Conservation (phyloP, 2,888 invertebrate genomes). For the Spodoptera littoralis region DNA sequence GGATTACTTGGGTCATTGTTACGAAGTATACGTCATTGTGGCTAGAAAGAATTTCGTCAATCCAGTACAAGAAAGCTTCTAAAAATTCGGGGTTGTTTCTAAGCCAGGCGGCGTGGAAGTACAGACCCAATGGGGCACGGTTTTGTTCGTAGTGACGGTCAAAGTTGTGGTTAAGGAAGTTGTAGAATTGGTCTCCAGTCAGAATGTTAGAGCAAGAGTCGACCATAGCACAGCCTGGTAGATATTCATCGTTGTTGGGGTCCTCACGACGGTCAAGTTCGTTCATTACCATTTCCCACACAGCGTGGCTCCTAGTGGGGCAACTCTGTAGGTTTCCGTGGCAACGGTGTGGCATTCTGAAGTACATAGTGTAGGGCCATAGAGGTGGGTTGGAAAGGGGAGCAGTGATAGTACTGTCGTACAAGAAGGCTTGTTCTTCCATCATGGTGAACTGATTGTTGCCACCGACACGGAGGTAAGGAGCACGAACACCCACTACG, state of each 20-base stretch:
- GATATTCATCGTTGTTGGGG: slow-evolving; percentile 95
- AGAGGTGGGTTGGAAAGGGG: slow-evolving; percentile 96
- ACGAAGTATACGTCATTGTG: slow-evolving; percentile 98
- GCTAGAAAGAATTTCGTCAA: slow-evolving; percentile 95
- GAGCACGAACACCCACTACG: slow-evolving; percentile 96
- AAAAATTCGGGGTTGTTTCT: slow-evolving; percentile 97
- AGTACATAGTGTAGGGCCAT: slow-evolving; percentile 99
- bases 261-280: slow-evolving; percentile 97
- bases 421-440: slow-evolving; percentile 98
- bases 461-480: slow-evolving; percentile 96
- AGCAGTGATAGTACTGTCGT: slow-evolving; percentile 98
- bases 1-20: slow-evolving; percentile 98
- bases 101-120: slow-evolving; percentile 98
- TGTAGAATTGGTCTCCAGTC: slow-evolving; percentile 97
- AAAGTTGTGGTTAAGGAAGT: slow-evolving; percentile 97
- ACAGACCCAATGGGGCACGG: slow-evolving; percentile 95
- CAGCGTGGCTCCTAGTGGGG: slow-evolving; percentile 97
- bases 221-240: slow-evolving; percentile 98
- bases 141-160: slow-evolving; percentile 97
- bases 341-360: slow-evolving; percentile 98
- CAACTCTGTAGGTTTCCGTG: slow-evolving; percentile 97
- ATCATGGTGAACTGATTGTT: slow-evolving; percentile 99
- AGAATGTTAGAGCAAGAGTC: slow-evolving; percentile 98
- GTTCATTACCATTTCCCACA: slow-evolving; percentile 99
- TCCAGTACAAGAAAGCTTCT: slow-evolving; percentile 97